Conservation (phyloP, 2,113 vertebrate species). For the Haemorhous mexicanus region DNA sequence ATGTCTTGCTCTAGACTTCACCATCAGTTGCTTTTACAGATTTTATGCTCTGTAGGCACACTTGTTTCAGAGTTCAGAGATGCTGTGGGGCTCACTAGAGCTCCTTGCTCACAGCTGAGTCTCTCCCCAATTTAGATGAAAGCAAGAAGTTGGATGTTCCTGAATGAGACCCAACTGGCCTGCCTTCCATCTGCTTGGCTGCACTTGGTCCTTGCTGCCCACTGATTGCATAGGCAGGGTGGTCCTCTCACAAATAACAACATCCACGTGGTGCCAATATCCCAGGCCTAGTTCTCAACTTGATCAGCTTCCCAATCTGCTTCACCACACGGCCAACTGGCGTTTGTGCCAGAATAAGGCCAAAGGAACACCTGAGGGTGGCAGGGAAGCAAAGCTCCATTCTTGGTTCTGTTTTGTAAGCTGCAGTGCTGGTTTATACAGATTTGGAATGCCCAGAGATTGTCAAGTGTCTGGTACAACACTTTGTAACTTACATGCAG, state of each 20-base stretch:
- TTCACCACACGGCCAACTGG: not conserved
- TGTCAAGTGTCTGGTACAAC: not conserved
- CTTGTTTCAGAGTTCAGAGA: not conserved
- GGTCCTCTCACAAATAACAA: slow-evolving; percentile 15
- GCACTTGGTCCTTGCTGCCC: not conserved
- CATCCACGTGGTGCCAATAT: not conserved
- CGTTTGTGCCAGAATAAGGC: not conserved
- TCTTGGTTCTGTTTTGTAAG: not conserved
- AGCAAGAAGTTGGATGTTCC: not conserved
- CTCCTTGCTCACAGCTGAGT: not conserved
- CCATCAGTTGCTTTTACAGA: not conserved
- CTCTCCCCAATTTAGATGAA: not conserved
- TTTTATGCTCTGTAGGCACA: not conserved
- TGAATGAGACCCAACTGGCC: not conserved
- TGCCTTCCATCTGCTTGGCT: slow-evolving; percentile 14
- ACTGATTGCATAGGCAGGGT: not conserved
- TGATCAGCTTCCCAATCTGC: slow-evolving; percentile 32
- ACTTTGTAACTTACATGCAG: not conserved
- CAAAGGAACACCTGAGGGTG: not conserved
- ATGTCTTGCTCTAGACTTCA: not conserved
- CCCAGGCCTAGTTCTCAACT: slow-evolving; percentile 25
- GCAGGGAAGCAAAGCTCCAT: not conserved
- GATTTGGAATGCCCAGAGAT: not conserved
- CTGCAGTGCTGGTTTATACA: not conserved
- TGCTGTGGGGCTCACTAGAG: not conserved